Evolutionary conservation across 2,797 vertebrate genomes (phyloP), one percentile per base, ranked within the genome.

Genomic region (Myoxocephalus aenaeus): DNA sequence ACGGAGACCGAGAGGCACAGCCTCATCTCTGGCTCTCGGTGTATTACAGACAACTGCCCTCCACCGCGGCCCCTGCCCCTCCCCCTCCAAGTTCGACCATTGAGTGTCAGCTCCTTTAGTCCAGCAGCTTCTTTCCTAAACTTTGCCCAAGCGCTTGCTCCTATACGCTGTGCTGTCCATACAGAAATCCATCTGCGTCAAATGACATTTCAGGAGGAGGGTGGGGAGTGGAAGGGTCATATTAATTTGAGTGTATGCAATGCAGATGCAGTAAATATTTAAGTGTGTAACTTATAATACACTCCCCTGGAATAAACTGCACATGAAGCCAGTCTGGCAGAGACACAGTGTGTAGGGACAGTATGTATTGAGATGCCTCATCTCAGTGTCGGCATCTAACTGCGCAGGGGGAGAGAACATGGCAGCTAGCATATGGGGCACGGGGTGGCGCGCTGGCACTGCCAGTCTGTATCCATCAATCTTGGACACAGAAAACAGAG

Each of bases 391-490:
- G 78, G 83, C 78, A 73, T 89, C 87, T 86, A 68, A 86, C 89
- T 53, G 90, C 89, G 88, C 65, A 15, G 86, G 86, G 88, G 65
- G 81, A 80, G 83, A 36, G 84, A 85, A 89, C 90, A 90, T 90
- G 91, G 92, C 92, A 92, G 92, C 82, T 56, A 93, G 79, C 93
- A 92, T 93, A 94, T 93, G 92, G 87, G 85, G 83, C 65, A 70
- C 4, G 48, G 80, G 89, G 86, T 89, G 91, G 88, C 72, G 53
- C 59, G 73, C 88, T 92, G 92, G 92, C 92, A 91, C 86, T 88
- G 92, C 92, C 90, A 90, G 81, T 77, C 87, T 81, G 83, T 22
- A 89, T 90, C 80, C 89, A 93, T 93, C 92, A 92, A 89, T 93
- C 89, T 86, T 63, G 65, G 65, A 70, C 40, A 53, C 67, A 65